Conservation (phyloP, 2,113 vertebrate species). For the Esox niger region DNA sequence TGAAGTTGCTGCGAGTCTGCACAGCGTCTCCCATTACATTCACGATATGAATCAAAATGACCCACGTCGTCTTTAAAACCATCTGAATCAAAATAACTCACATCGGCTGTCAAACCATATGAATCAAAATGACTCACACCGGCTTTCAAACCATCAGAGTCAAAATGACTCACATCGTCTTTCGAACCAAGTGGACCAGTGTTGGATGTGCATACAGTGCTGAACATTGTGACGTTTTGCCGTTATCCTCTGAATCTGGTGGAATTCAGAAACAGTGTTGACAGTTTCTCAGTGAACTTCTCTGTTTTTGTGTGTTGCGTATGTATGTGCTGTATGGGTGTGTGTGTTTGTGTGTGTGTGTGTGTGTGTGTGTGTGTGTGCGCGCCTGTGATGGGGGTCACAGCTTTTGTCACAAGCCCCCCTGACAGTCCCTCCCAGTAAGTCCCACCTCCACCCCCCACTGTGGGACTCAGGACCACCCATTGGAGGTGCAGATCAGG, state of each 20-base stretch:
- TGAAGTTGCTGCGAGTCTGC: not conserved
- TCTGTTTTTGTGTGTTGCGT: not conserved
- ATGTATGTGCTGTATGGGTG: too few species aligned
- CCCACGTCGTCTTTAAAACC: too few species aligned
- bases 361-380: not conserved
- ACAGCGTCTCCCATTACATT: not conserved
- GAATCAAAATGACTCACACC: not conserved
- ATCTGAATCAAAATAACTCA: too few species aligned
- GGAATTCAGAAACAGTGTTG: not conserved
- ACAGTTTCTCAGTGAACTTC: not conserved
- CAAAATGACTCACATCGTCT: too few species aligned
- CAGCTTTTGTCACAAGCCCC: not conserved
- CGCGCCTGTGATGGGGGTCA: not conserved
- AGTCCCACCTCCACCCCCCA: not conserved
- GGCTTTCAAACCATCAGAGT: not conserved
- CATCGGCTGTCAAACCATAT: too few species aligned
- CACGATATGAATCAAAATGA: too few species aligned
- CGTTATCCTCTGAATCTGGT: not conserved
- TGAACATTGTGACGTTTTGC: not conserved
- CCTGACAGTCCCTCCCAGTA: not conserved
- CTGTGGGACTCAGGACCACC: slow-evolving; percentile 58
- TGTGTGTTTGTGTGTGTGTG: slow-evolving; percentile 1
- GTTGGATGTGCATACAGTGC: slow-evolving; percentile 7
- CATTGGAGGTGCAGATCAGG: slow-evolving; percentile 69
- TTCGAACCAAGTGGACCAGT: not conserved